phyloP scores from a whole-genome alignment of 1,140 invertebrate species.

The Heterodera carotae region DNA sequence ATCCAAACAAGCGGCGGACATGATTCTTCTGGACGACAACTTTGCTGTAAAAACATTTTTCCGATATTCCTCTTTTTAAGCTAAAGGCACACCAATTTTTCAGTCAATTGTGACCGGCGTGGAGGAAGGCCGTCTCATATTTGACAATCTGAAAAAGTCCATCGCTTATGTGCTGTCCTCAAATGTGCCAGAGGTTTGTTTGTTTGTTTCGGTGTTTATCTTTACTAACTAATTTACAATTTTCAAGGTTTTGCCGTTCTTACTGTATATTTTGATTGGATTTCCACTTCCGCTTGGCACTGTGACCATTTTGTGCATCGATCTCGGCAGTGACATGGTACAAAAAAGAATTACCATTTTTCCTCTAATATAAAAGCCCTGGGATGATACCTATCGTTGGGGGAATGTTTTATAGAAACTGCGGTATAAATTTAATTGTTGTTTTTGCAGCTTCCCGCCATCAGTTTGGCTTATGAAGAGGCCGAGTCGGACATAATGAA shows the following conservation, averaged over 20 bases:
- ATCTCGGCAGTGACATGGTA: too few species aligned
- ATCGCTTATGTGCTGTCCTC: slow-evolving; percentile 98
- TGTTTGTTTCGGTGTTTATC: too few species aligned
- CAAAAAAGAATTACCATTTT: background rate
- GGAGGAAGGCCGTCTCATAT: too few species aligned
- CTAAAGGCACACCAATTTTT: background rate
- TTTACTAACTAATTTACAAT: too few species aligned
- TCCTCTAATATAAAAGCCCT: too few species aligned
- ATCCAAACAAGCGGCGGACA: too few species aligned
- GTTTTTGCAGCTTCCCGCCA: slow-evolving; percentile 82
- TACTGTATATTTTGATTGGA: slow-evolving; percentile 93
- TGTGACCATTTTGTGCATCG: too few species aligned
- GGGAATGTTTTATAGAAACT: too few species aligned
- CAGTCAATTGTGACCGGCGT: too few species aligned
- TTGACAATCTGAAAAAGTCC: slow-evolving; percentile 99
- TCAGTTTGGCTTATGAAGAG: slow-evolving; percentile 95
- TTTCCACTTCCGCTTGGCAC: slow-evolving; percentile 94
- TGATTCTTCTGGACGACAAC: too few species aligned
- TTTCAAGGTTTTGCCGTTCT: slow-evolving; percentile 85
- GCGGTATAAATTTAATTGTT: too few species aligned
- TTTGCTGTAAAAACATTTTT: slow-evolving; percentile 67
- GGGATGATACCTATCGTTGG: too few species aligned
- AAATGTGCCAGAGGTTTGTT: slow-evolving; percentile 84
- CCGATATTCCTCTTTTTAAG: background rate
- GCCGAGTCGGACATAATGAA: slow-evolving; percentile 99